Evolutionary conservation across 2,797 vertebrate genomes (phyloP).

Genomic region (Remorina albescens): DNA sequence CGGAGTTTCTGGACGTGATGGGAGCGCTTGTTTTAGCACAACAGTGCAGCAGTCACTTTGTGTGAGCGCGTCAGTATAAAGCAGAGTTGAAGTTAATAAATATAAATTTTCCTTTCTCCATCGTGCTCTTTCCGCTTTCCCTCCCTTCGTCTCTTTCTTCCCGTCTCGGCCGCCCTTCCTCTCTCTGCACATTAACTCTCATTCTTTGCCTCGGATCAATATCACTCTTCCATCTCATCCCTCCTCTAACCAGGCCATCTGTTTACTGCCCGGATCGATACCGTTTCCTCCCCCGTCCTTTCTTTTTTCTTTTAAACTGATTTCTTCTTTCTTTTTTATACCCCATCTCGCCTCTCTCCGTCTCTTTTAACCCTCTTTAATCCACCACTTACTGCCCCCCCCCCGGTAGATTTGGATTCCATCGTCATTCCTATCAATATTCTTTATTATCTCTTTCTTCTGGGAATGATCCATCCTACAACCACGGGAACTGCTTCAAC

Average conservation of each 20-base stretch:
- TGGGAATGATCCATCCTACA: not conserved
- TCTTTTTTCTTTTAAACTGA: constrained; percentile 5
- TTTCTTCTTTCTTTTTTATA: constrained; percentile 22
- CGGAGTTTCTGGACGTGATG: not conserved
- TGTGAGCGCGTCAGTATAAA: not conserved
- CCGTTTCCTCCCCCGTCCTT: constrained; percentile 21
- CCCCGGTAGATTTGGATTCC: constrained; percentile 28
- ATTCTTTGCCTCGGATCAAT: constrained; percentile 65
- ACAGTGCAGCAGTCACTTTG: not conserved
- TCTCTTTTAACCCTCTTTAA: constrained; percentile 9
- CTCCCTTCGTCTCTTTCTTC: constrained; percentile 1
- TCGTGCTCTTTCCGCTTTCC: not conserved
- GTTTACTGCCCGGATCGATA: constrained; percentile 56
- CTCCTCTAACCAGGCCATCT: constrained; percentile 33
- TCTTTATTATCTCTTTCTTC: not conserved
- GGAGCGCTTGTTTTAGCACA: not conserved
- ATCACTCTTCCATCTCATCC: constrained; percentile 56
- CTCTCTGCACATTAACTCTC: constrained; percentile 51
- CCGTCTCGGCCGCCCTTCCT: not conserved
- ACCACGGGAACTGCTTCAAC: not conserved
- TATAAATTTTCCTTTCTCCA: not conserved
- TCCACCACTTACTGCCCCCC: constrained; percentile 7
- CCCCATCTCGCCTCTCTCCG: constrained; percentile 6
- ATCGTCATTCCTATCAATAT: not conserved
- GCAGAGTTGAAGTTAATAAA: constrained; percentile 11